These are phyloP conservation scores for Schizopygopsis pylzovi DNA, from an alignment of 2,797 vertebrate species.

Conservation along the genomic window DNA sequence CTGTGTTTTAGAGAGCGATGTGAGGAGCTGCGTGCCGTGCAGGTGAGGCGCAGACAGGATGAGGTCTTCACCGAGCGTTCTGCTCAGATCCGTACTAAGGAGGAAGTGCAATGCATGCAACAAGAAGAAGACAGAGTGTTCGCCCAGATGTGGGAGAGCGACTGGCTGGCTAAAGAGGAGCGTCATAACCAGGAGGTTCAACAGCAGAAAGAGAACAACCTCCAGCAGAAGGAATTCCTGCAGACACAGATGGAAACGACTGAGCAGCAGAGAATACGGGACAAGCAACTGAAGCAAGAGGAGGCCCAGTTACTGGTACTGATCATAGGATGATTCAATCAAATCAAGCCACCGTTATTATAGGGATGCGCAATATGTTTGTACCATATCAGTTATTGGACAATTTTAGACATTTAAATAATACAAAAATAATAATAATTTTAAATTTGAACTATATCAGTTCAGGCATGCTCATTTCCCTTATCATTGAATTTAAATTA, in stretches of 20 bases:
- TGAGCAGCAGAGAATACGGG: conserved; percentile 64
- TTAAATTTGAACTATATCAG: not conserved
- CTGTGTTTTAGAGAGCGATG: conserved; percentile 72
- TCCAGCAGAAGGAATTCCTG: conserved; percentile 66
- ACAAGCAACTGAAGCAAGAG: conserved; percentile 75
- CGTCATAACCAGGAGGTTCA: conserved; percentile 58
- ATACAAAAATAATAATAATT: too few relatives aligned
- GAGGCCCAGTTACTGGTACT: conserved; percentile 81
- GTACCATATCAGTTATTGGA: not conserved
- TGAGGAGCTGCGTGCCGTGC: conserved; percentile 75
- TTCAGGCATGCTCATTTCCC: not conserved
- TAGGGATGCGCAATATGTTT: not conserved
- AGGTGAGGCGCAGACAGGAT: conserved; percentile 62
- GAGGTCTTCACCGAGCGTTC: conserved; percentile 75
- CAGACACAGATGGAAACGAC: conserved; percentile 73
- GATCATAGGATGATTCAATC: not conserved
- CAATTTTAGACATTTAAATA: not conserved
- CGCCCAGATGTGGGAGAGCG: conserved; percentile 81
- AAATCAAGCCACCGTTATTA: not conserved
- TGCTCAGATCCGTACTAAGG: conserved; percentile 76
- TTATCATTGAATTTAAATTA: not conserved
- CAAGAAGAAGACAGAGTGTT: conserved; percentile 79
- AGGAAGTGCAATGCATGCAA: conserved; percentile 68
- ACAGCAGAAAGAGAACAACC: conserved; percentile 57
- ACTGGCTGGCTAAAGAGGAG: conserved; percentile 80